Evolutionary conservation across 30 jellyfish, hydroid and myxozoan species (phyloP).

Genomic region (Aurelia coerulea): DNA sequence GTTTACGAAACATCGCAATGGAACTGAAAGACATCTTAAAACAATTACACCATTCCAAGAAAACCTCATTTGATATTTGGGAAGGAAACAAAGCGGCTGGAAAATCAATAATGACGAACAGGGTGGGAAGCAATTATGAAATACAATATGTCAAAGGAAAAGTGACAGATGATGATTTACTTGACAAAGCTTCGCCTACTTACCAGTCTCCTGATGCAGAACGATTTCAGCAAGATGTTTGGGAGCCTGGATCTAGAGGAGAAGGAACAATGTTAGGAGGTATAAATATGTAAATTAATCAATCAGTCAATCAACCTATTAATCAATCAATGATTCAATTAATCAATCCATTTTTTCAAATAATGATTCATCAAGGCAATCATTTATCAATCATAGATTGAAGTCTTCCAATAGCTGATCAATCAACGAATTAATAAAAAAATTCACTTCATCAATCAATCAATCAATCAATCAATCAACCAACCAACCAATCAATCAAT

Average conservation of each 20-base stretch:
- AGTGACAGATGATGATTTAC: slow-evolving; percentile 59
- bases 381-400: no score
- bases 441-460: no score
- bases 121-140: slow-evolving; percentile 71
- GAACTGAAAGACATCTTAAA: slow-evolving; percentile 80
- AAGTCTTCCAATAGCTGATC: no score
- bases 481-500: no score
- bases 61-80: slow-evolving; percentile 54
- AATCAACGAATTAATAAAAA: no score
- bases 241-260: slow-evolving; percentile 95
- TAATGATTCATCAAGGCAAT: no score
- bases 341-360: no score
- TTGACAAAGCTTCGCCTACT: slow-evolving; percentile 17
- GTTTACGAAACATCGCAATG: slow-evolving; percentile 60
- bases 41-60: slow-evolving; percentile 57
- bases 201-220: slow-evolving; percentile 79
- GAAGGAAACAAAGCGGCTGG: slow-evolving; percentile 30
- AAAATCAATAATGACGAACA: slow-evolving; percentile 37
- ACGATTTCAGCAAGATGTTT: slow-evolving; percentile 81
- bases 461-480: no score
- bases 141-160: slow-evolving; percentile 52
- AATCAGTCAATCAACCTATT: no score
- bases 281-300: neutral
- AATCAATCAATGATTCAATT: no score
- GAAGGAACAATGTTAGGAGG: slow-evolving; percentile 83